Conservation (phyloP, 64 coral and sea anemone genomes). For the Pocillopora verrucosa region DNA sequence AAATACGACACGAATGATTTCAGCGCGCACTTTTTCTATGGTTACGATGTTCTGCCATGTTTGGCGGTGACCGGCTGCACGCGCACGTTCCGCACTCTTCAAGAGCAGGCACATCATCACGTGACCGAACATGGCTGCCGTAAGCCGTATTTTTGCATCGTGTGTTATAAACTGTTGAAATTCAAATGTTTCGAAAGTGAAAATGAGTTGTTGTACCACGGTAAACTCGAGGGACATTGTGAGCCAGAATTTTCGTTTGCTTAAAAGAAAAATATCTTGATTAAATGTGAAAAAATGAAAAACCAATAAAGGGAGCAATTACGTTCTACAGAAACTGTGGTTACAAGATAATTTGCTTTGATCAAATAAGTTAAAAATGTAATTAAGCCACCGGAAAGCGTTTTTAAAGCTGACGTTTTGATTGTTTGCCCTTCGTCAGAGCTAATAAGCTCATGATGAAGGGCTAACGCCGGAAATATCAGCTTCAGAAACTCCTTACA, state of each 20-base stretch:
- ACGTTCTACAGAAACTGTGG: too few relatives aligned
- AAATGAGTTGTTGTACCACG: slow-evolving; percentile 77
- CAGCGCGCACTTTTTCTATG: slow-evolving; percentile 80
- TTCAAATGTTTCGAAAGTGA: slow-evolving; percentile 79
- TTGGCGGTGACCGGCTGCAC: slow-evolving; percentile 74
- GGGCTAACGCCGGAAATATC: too few relatives aligned
- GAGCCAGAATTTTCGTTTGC: slow-evolving; percentile 84
- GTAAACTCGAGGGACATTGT: slow-evolving; percentile 80
- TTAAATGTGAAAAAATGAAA: not conserved
- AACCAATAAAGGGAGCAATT: not conserved
- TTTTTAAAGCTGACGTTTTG: too few relatives aligned
- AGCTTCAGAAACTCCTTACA: too few relatives aligned
- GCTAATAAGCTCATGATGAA: too few relatives aligned
- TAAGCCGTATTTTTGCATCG: slow-evolving; percentile 83
- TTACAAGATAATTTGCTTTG: too few relatives aligned
- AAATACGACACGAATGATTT: slow-evolving; percentile 70
- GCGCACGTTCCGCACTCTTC: slow-evolving; percentile 54
- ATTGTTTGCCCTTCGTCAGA: too few relatives aligned
- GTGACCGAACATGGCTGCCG: slow-evolving; percentile 82
- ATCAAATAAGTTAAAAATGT: too few relatives aligned
- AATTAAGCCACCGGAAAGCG: too few relatives aligned
- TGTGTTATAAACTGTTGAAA: slow-evolving; percentile 78
- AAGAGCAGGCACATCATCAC: slow-evolving; percentile 94
- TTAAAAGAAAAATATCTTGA: not conserved
- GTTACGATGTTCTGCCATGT: slow-evolving; percentile 75